Evolutionary conservation across 2,113 vertebrate species (phyloP).

Genomic region (Ammodytes dubius): DNA sequence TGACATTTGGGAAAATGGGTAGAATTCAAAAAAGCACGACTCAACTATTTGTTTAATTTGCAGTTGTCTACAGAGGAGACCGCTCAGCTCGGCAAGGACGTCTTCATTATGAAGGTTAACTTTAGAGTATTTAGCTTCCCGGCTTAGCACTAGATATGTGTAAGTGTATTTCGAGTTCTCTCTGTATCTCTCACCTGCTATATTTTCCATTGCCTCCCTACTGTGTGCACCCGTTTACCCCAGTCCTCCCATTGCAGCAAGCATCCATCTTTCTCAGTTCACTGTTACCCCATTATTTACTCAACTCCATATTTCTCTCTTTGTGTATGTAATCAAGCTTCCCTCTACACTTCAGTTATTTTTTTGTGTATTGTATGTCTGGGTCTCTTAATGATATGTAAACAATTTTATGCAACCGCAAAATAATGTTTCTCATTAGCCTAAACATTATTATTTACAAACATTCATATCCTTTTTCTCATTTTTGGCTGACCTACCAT

Average conservation of each 20-base stretch:
- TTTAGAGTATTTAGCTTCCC: slow-evolving; percentile 36
- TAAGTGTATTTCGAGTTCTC: slow-evolving; percentile 45
- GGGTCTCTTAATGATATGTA: background rate
- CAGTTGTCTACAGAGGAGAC: slow-evolving; percentile 93
- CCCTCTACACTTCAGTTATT: slow-evolving; percentile 3
- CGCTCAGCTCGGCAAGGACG: slow-evolving; percentile 90
- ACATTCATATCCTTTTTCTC: background rate
- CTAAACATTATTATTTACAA: background rate
- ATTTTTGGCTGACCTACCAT: background rate
- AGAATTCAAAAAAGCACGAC: background rate
- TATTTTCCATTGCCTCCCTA: slow-evolving; percentile 57
- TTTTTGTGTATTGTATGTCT: background rate
- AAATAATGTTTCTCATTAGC: background rate
- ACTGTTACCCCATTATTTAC: slow-evolving; percentile 27
- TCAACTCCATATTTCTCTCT: slow-evolving; percentile 8
- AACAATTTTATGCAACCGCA: background rate
- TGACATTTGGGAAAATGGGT: slow-evolving; percentile 23
- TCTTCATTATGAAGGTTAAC: slow-evolving; percentile 93
- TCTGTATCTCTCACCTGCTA: slow-evolving; percentile 11
- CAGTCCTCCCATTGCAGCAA: slow-evolving; percentile 19
- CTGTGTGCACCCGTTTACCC: slow-evolving; percentile 5
- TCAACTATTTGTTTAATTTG: slow-evolving; percentile 51
- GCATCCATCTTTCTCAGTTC: slow-evolving; percentile 33
- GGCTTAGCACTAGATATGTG: slow-evolving; percentile 44
- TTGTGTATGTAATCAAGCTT: slow-evolving; percentile 22